Evolutionary conservation across 2,113 vertebrate genomes (phyloP), one percentile per base, ranked within the genome.

Genomic region (Thunnus maccoyii): DNA sequence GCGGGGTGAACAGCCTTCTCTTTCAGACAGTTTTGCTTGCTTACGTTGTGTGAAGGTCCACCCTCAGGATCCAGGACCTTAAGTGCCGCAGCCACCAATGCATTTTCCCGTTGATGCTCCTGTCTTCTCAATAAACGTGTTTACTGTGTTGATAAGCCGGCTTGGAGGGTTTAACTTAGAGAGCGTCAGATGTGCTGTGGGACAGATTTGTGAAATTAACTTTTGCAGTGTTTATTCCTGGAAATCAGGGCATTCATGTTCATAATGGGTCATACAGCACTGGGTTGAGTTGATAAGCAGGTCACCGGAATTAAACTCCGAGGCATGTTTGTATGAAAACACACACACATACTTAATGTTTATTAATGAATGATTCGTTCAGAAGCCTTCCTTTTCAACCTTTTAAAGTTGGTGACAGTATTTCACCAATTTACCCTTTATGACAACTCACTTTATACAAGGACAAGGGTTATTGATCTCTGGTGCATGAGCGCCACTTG

Each of bases 61-160:
- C 51, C 78, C 82, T 88, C 84, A 86, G 87, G 89, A 86, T 85
- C 64, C 67, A 74, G 86, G 88, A 84, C 88, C 85, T 76, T 41
- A 92, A 91, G 91, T 90, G 86, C 89, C 77, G 72, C 86, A 90
- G 86, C 73, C 76, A 83, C 62, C 64, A 48, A 77, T 91, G 89
- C 84, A 88, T 93, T 91, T 60, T 91, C 69, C 76, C 20, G 12
- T 78, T 82, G 72, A 86, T 77, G 78, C 84, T 91, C 66, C 63
- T 85, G 78, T 88, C 70, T 84, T 86, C 89, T 91, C 72, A 93
- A 94, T 94, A 93, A 94, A 94, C 82, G 85, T 93, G 82, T 88
- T 90, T 86, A 75, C 82, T 91, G 87, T 93, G 88, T 87, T 86
- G 88, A 90, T 68, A 76, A 52, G 20, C 36, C 3, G 57, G 52